These are phyloP conservation scores for Phaetusa simplex DNA, from an alignment of 2,113 vertebrate genomes.

Conservation along the genomic window DNA sequence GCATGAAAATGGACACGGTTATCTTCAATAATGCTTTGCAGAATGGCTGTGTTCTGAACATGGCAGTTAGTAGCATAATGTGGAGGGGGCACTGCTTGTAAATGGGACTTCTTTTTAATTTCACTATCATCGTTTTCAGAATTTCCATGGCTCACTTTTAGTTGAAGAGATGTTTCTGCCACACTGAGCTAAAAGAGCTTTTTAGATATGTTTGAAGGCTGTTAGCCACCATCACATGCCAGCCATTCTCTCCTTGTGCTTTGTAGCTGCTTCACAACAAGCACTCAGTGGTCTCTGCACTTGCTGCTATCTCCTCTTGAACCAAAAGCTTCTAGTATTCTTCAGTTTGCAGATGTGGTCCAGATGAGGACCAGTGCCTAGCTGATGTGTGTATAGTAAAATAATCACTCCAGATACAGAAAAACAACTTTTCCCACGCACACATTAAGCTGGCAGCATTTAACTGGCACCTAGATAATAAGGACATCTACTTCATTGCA, in stretches of 20 bases:
- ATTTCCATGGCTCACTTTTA: neutral
- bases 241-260: neutral
- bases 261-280: neutral
- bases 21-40: neutral
- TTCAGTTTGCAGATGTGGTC: neutral
- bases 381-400: neutral
- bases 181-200: slow-evolving; percentile 8
- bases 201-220: slow-evolving; percentile 22
- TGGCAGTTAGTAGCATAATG: neutral
- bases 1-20: neutral
- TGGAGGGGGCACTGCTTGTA: neutral
- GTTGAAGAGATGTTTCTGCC: neutral
- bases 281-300: neutral
- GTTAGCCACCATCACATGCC: neutral
- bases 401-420: neutral
- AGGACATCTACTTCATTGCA: slow-evolving; percentile 58
- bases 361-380: neutral
- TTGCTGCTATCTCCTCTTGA: neutral
- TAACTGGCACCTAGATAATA: slow-evolving; percentile 60
- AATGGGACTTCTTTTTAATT: neutral
- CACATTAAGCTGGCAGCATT: slow-evolving; percentile 28
- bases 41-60: neutral
- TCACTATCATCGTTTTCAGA: neutral
- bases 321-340: neutral
- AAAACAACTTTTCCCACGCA: neutral